Conservation (phyloP, 2,113 vertebrate species). For the Xenopus borealis region DNA sequence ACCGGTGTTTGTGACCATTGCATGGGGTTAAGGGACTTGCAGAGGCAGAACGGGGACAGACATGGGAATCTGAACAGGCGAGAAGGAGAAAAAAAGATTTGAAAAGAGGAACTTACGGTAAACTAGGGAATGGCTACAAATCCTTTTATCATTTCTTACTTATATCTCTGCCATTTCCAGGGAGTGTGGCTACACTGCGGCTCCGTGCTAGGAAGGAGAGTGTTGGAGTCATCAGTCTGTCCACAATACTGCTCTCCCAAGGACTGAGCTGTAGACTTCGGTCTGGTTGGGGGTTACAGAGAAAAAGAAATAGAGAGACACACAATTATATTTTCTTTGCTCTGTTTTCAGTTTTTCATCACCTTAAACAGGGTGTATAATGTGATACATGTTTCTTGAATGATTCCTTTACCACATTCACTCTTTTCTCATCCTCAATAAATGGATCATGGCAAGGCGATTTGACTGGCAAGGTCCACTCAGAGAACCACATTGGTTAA, state of each 20-base stretch:
- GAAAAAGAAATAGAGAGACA: neutral
- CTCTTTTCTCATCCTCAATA: too few relatives aligned
- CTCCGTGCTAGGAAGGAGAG: constrained; percentile 93
- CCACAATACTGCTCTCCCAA: constrained; percentile 97
- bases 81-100: neutral
- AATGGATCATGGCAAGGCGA: too few relatives aligned
- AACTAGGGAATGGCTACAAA: neutral
- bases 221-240: constrained; percentile 94
- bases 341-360: too few relatives aligned
- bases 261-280: constrained; percentile 84
- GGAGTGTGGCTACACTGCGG: constrained; percentile 88
- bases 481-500: too few relatives aligned
- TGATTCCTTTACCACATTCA: too few relatives aligned
- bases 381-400: too few relatives aligned
- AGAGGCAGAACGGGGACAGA: constrained; percentile 90
- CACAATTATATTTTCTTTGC: neutral
- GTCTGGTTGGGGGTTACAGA: constrained; percentile 59
- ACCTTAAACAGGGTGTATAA: too few relatives aligned
- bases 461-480: too few relatives aligned
- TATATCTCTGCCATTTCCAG: constrained; percentile 78
- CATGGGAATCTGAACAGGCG: constrained; percentile 68
- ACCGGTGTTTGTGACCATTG: constrained; percentile 81
- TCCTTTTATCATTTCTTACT: constrained; percentile 65
- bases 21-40: constrained; percentile 85
- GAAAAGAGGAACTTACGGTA: neutral